Base-by-base conservation (phyloP, 1,140 invertebrate species). In the Hylyphantes graminicola region DNA sequence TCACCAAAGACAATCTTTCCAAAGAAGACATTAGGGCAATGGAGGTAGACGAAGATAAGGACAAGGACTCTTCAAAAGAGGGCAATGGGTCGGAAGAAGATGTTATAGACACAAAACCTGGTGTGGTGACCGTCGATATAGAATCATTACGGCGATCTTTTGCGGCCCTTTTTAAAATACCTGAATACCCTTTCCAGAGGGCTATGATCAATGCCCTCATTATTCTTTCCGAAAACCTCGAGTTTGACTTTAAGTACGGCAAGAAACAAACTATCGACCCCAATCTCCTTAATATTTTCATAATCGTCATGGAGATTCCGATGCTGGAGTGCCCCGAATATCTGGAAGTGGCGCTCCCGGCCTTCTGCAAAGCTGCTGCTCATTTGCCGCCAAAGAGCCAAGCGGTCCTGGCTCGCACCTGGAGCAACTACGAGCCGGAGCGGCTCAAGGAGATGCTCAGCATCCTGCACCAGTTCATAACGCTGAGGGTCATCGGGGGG, bases 251-350 rank as follows among this genome's bases (percentile, higher is more conserved):
- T 73, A 91, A 93, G 88, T 91, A 93, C 87, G 86, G 91, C 87
- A 90, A 91, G 50, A 82, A 86, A 11, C 86, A 90, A 86, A 89
- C 92, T 90, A 88, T 90, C 89, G 89, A 90, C 86, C 90, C 91
- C 55, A 88, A 90, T 84, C 90, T 92, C 48, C 88, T 94, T 35
- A 95, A 96, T 88, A 94, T 95, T 61, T 94, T 97, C 87, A 91
- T 97, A 35, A 96, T 97, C 85, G 93, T 96, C 17, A 95, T 96
- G 88, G 96, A 98, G 90, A 94, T 97, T 86, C 95, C 95, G 9
- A 93, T 93, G 79, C 91, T 97, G 50, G 94, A 95, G 87, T 93
- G 92, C 77, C 92, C 92, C 51, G 95, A 96, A 88, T 96, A 95
- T 89, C 89, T 96, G 86, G 96, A 97, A 89, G 92, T 92, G 54